phyloP scores from a whole-genome alignment of 2,113 vertebrate species.

The Heteronetta atricapilla region DNA sequence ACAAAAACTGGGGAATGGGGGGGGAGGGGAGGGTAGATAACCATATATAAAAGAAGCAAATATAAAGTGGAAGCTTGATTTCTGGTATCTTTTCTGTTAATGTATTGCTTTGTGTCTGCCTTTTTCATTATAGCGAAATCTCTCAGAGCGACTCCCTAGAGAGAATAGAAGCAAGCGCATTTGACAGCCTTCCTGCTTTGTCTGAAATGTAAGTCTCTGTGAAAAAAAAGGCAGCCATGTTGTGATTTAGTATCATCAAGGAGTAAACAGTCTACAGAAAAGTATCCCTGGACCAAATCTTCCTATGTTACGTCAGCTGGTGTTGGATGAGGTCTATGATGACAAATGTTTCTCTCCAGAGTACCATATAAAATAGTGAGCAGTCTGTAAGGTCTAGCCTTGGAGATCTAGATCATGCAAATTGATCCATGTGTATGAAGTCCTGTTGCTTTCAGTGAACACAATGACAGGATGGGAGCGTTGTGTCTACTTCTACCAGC shows the following conservation, averaged over 20 bases:
- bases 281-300: neutral
- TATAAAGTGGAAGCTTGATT: neutral
- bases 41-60: neutral
- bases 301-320: neutral
- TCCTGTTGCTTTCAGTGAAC: neutral
- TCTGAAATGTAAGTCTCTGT: slow-evolving; percentile 87
- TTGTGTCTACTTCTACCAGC: neutral
- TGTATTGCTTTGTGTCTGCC: slow-evolving; percentile 1
- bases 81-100: neutral
- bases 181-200: slow-evolving; percentile 85
- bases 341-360: slow-evolving; percentile 53
- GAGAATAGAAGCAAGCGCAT: slow-evolving; percentile 83
- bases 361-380: slow-evolving; percentile 30
- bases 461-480: neutral
- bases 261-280: neutral
- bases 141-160: slow-evolving; percentile 87
- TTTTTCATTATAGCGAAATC: slow-evolving; percentile 82
- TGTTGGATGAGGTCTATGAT: slow-evolving; percentile 40
- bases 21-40: neutral
- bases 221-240: slow-evolving; percentile 12
- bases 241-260: neutral
- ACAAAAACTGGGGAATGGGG: neutral
- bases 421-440: neutral
- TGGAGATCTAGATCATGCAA: neutral
- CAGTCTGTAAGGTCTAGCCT: neutral